Evolutionary conservation across 2,888 invertebrate species (phyloP).

Genomic region (Lordiphosa fenestrarum): DNA sequence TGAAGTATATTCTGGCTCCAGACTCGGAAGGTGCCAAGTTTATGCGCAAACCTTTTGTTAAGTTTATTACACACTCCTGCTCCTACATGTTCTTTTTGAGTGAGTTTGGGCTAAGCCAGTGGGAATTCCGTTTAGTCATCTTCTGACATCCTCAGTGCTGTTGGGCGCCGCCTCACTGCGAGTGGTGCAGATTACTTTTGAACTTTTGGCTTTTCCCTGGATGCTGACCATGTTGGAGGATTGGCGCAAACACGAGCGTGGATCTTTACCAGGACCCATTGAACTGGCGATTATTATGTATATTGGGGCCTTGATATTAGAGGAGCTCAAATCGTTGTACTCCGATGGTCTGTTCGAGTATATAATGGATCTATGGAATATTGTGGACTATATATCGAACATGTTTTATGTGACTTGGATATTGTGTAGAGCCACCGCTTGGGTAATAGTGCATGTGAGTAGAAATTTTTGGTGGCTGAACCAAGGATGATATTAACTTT

Average conservation of each 20-base stretch:
- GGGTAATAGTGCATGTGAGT: constrained; percentile 92
- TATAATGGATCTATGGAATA: constrained; percentile 97
- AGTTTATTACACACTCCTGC: constrained; percentile 98
- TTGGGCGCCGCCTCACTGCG: constrained; percentile 96
- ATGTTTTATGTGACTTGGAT: constrained; percentile 97
- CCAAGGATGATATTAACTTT: not conserved
- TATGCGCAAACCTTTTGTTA: constrained; percentile 98
- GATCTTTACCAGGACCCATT: constrained; percentile 89
- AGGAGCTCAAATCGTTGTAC: constrained; percentile 95
- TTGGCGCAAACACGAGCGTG: constrained; percentile 90
- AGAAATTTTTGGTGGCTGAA: not conserved
- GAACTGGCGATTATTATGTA: constrained; percentile 92
- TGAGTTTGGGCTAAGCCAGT: constrained; percentile 82
- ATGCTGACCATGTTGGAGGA: constrained; percentile 87
- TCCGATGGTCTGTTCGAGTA: constrained; percentile 94
- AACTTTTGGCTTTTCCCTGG: constrained; percentile 90
- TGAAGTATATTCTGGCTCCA: constrained; percentile 95
- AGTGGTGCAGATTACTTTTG: constrained; percentile 89
- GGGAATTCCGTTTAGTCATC: not conserved
- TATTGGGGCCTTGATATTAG: constrained; percentile 96
- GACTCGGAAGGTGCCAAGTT: constrained; percentile 92
- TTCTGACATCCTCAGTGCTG: constrained; percentile 83
- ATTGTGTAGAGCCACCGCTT: constrained; percentile 91
- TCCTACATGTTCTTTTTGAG: constrained; percentile 97
- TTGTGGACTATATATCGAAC: constrained; percentile 98